Percentiles rank a stretch among this genome's conserved stretches.
Conservation (phyloP, 2,113 vertebrate genomes). For the Regulus satrapa region DNA sequence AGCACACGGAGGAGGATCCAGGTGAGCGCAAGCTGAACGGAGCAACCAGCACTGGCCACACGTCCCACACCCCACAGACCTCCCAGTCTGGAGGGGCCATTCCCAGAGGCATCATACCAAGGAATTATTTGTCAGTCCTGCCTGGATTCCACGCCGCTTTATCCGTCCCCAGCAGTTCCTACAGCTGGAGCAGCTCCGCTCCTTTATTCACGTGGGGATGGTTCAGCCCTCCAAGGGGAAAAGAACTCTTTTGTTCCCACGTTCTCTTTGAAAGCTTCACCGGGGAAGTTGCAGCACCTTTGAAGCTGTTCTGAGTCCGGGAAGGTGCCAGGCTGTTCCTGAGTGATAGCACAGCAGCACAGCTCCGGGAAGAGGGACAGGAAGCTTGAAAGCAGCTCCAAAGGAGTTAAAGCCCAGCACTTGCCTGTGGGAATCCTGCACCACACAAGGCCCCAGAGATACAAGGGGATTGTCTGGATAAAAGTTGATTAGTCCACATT, state of each 20-base stretch:
- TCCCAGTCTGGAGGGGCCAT: rapidly evolving
- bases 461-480: slow-evolving; percentile 46
- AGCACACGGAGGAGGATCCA: too few relatives aligned
- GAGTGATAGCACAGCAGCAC: not conserved
- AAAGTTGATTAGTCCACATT: slow-evolving; percentile 55
- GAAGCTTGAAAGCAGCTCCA: not conserved
- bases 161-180: not conserved
- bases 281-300: not conserved
- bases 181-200: not conserved
- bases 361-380: not conserved
- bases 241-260: not conserved
- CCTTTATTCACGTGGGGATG: not conserved
- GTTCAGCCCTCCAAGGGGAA: not conserved
- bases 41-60: not conserved
- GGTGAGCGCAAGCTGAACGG: not conserved
- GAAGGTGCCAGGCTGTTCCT: not conserved
- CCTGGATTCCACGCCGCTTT: rapidly evolving
- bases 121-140: not conserved
- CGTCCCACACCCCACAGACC: too few relatives aligned
- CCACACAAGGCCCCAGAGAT: not conserved
- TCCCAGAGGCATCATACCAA: rapidly evolving
- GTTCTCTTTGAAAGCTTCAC: not conserved
- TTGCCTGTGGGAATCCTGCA: not conserved
- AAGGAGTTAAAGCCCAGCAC: not conserved
- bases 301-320: not conserved